Base-by-base conservation (phyloP, 2,888 invertebrate genomes). In the Phengaris alcon region DNA sequence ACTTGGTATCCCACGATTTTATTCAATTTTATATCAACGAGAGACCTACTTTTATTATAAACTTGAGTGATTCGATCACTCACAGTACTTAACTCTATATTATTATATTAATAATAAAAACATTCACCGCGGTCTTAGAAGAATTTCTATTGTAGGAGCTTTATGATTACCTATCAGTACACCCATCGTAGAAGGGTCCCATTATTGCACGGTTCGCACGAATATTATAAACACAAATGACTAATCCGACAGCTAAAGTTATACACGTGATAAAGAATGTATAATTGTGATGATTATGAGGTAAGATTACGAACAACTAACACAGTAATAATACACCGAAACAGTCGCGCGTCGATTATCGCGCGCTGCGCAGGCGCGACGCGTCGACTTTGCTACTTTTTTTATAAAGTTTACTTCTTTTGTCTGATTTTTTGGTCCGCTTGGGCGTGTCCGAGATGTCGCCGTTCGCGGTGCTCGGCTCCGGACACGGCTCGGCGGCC, bases 361-460 rank as follows among this genome's bases (percentile, higher is more conserved):
- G 94, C 74, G 94, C 89, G 82, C 94, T 94, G 78, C 95, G 90
- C 80, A 95, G 82, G 76, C 94, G 85, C n/a, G 90, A 86, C 35
- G 88, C 84, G 73, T 90, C 89, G 48, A 81, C 75, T 82, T 76
- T 88, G 78, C 78, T 82, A 82, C 76, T 86, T 84, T 81, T 84
- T 82, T 85, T 90, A 74, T 84, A 82, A 76, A 82, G 83, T 78
- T 86, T 88, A 54, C 87, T 88, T 80, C 86, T 87, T 70, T 86
- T 88, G 52, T 88, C 87, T 52, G 82, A 81, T 80, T 86, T 87
- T 78, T 84, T 88, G 77, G 75, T 82, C 64, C 86, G 84, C 69
- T 84, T 88, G 48, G 86, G 87, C 74, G 84, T 85, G 8, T 85
- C 87, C 35, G 77, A 78, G 64, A 82, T 85, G 35, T 76, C 78